These are phyloP conservation scores for Sebastes wilsoni DNA, from an alignment of 2,797 vertebrate genomes.

Conservation along the genomic window DNA sequence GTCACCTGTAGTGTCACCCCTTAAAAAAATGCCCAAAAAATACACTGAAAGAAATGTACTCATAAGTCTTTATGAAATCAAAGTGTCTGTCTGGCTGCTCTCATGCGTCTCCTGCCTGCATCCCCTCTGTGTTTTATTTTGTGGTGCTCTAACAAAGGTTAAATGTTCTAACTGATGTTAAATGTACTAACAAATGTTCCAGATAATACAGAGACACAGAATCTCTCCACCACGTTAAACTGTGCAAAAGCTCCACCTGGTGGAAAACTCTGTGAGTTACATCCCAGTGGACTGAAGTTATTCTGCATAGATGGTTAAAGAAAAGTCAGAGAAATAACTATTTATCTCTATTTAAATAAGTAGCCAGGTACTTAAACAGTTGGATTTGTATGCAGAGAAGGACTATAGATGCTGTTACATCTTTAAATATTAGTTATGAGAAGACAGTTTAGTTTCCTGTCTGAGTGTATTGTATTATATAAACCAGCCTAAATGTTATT, in stretches of 20 bases:
- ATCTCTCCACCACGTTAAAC: background rate
- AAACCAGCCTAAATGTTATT: background rate
- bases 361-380: background rate
- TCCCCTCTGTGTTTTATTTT: background rate
- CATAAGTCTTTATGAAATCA: background rate
- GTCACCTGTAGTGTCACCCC: too few species aligned
- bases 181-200: background rate
- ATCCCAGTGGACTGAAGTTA: background rate
- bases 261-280: background rate
- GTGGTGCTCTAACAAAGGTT: background rate
- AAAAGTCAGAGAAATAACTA: too few species aligned
- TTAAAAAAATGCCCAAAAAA: background rate
- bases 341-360: background rate
- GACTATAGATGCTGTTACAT: too few species aligned
- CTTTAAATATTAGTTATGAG: too few species aligned
- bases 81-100: conserved; percentile 47
- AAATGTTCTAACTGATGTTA: background rate
- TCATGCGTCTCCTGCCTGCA: conserved; percentile 1
- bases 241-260: conserved; percentile 21
- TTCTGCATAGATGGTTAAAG: background rate
- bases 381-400: background rate
- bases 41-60: background rate
- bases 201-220: conserved; percentile 33
- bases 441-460: background rate
- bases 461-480: background rate